Evolutionary conservation across 2,888 invertebrate genomes (phyloP).

Genomic region (Mimas tiliae): DNA sequence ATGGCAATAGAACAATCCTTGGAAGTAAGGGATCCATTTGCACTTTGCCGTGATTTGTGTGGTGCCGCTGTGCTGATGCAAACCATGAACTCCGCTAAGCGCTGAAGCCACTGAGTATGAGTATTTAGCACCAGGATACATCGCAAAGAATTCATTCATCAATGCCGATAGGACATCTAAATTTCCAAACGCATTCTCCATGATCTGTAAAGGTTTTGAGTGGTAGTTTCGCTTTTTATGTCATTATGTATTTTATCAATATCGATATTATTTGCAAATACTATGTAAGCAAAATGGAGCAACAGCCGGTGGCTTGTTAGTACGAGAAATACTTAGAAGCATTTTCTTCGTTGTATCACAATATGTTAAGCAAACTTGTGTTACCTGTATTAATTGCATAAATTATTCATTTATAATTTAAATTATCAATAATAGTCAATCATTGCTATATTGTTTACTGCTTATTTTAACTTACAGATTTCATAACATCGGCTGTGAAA

Average conservation of each 20-base stretch:
- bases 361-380: no score
- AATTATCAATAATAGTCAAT: no score
- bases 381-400: no score
- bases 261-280: background rate
- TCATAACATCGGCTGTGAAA: slow-evolving; percentile 58
- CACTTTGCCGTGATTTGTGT: slow-evolving; percentile 53
- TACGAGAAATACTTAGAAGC: no score
- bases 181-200: slow-evolving; percentile 68
- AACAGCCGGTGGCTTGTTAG: no score
- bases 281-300: no score
- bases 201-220: slow-evolving; percentile 52
- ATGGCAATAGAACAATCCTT: slow-evolving; percentile 71
- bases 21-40: slow-evolving; percentile 75
- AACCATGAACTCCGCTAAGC: slow-evolving; percentile 58
- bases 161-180: slow-evolving; percentile 61
- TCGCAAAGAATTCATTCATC: slow-evolving; percentile 72
- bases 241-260: background rate
- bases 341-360: no score
- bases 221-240: slow-evolving; percentile 3
- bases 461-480: slow-evolving; percentile 53
- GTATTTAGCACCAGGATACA: slow-evolving; percentile 64
- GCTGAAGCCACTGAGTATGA: slow-evolving; percentile 72
- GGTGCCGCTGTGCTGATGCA: slow-evolving; percentile 58
- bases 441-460: background rate
- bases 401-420: no score